Base-by-base conservation (phyloP, 2,888 invertebrate species). In the Brachypalpus laphriformis region DNA sequence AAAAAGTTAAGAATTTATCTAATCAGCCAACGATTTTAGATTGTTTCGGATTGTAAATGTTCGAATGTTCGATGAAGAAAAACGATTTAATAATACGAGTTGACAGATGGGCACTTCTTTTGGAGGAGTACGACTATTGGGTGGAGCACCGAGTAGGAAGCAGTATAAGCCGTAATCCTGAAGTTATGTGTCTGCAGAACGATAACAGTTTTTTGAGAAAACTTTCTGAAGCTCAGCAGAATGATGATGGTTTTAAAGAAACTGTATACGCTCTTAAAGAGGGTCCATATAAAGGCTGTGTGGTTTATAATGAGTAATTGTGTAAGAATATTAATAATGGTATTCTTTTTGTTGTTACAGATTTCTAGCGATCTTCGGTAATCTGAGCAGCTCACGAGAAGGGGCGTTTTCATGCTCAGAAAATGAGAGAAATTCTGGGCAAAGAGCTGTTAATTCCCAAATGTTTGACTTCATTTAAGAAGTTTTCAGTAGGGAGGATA, bases 1-100 rank as follows among this genome's bases (percentile, higher is more conserved):
- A 87, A 86, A 28, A 88, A 87, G 40, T 89, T 88, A 51, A 45
- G 88, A 2, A 71, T 88, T 20, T 89, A 89, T 87, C 86, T 88
- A 0, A 47, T 89, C 0, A 85, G 86, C 28, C 57, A 76, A 45
- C 18, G 47, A 2, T 87, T 87, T 40, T 86, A 87, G 54, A 45
- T 88, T 3, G 71, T 87, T 9, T 87, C 54, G 61, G n/a, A n/a
- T n/a, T n/a, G n/a, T n/a, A 59, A 14, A 87, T 83, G 0, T 88
- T 88, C 22, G 51, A 65, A 54, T 51, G 66, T n/a, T 87, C 85
- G 1, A 37, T 87, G 65, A 51, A 65, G n/a, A 87, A 86, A 47
- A 81, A 42, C 31, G 83, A 88, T 28, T 40, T 87, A 59, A 61
- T 49, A 20, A 71, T 74, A 6, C 70, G 86, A 42, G 85, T 88